Evolutionary conservation across 2,113 vertebrate species (phyloP), one percentile per base, ranked within the genome.

Genomic region (Stigmatopora argus): DNA sequence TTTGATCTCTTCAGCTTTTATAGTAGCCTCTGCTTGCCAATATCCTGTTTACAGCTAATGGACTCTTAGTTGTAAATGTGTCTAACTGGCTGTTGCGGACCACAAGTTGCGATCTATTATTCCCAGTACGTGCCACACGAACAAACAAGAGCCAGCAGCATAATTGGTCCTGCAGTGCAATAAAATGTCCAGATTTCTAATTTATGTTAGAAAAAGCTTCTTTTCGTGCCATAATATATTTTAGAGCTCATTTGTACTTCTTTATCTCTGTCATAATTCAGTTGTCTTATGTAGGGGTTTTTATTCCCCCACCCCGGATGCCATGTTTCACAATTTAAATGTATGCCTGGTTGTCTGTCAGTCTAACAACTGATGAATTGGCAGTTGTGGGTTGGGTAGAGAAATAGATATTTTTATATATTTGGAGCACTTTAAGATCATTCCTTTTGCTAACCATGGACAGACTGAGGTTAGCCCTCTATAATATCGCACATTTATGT

Each of bases 341-440:
- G 59, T 61, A 6, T n/a, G 10, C 19, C 51, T 3, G 51, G 11
- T 59, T 41, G 17, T 35, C 18, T 21, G 19, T 17, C 19, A 23
- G n/a, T 7, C 19, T 61, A 45, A 13, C 18, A 17, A 35, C 18
- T 55, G 52, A 55, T 55, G 10, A 26, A 55, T 1, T 26, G 13
- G 14, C 11, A 26, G 21, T 14, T 26, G 52, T 10, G 52, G 21
- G n/a, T 10, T 11, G 2, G 17, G 34, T 34, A 58, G 14, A 59
- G 23, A 69, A 49, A 65, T 19, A 18, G 59, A 48, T 45, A 48
- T 34, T 15, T 63, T 57, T 68, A 38, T 10, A 49, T 69, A 51
- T 69, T 10, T 58, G 47, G 80, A 78, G 81, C 83, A 82, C 85
- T 83, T 80, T 75, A 18, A 57, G 31, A 57, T 57, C 6, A 19